Evolutionary conservation across 2,113 vertebrate genomes (phyloP).

Genomic region (Myxocyprinus asiaticus): DNA sequence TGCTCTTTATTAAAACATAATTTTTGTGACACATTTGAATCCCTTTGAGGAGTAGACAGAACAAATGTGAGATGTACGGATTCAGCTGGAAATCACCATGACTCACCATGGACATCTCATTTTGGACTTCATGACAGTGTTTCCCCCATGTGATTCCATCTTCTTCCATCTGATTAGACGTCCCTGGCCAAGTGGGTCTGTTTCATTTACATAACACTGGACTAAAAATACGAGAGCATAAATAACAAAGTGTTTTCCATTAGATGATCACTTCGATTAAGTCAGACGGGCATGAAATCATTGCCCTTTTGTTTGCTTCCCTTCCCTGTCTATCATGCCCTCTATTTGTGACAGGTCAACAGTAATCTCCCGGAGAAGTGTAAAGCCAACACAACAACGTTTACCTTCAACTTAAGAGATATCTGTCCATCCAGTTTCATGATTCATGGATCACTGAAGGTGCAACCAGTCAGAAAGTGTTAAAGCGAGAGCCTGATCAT

Average conservation of each 20-base stretch:
- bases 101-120: not conserved
- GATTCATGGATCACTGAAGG: conserved; percentile 70
- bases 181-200: conserved; percentile 53
- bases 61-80: not conserved
- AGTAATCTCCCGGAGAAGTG: conserved; percentile 56
- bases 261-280: conserved; percentile 57
- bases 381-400: conserved; percentile 58
- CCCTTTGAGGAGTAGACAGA: not conserved
- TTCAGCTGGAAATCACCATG: not conserved
- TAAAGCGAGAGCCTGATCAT: conserved; percentile 59
- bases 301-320: conserved; percentile 50
- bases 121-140: conserved; percentile 20
- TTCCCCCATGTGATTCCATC: not conserved
- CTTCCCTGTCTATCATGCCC: conserved; percentile 47
- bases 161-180: not conserved
- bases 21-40: conserved; percentile 1
- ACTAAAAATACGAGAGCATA: conserved; percentile 57
- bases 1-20: not conserved
- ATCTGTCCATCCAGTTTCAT: conserved; percentile 38
- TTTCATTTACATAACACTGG: conserved; percentile 54
- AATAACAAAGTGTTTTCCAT: conserved; percentile 54
- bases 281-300: conserved; percentile 60
- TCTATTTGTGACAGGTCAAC: conserved; percentile 71
- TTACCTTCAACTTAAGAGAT: conserved; percentile 57
- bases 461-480: conserved; percentile 66